phyloP scores from a whole-genome alignment of 2,888 invertebrate genomes.

The Drosophila tripunctata region DNA sequence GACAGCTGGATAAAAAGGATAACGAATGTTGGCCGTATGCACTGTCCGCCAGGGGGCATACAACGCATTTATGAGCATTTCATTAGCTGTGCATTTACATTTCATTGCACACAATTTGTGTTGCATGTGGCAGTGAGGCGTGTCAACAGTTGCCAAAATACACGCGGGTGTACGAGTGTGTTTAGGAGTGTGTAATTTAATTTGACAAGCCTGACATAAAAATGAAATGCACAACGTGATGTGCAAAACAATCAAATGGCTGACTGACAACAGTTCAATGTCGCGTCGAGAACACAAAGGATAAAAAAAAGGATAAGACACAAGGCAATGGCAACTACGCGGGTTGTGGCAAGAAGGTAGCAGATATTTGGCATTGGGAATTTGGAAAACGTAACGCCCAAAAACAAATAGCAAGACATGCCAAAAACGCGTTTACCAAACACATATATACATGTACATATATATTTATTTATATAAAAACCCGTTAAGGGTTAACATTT shows the following conservation, averaged over 20 bases:
- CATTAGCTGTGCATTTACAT: conserved; percentile 68
- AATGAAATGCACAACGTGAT: conserved; percentile 72
- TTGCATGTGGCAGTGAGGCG: conserved; percentile 39
- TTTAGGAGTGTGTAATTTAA: conserved; percentile 66
- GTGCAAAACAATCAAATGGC: conserved; percentile 59
- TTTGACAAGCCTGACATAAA: conserved; percentile 73
- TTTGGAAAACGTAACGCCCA: conserved; percentile 20
- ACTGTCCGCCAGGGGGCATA: not conserved
- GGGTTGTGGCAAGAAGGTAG: not conserved
- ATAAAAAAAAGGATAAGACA: not conserved
- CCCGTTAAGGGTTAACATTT: conserved; percentile 27
- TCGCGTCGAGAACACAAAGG: conserved; percentile 4
- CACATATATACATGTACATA: too few species aligned
- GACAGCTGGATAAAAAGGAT: not conserved
- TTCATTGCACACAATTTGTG: conserved; percentile 70
- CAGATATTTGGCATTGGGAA: conserved; percentile 27
- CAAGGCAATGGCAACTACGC: not conserved
- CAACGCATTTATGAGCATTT: conserved; percentile 52
- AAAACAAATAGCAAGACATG: conserved; percentile 15
- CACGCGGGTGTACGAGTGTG: not conserved
- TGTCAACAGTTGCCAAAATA: conserved; percentile 51
- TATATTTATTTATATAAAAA: too few species aligned
- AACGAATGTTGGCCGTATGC: not conserved
- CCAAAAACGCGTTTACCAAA: conserved; percentile 6
- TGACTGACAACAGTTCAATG: conserved; percentile 10